Percentiles rank a stretch among this genome's conserved stretches.
These are phyloP conservation scores for Manduca sexta DNA, from an alignment of 1,140 invertebrate species.

Conservation along the genomic window DNA sequence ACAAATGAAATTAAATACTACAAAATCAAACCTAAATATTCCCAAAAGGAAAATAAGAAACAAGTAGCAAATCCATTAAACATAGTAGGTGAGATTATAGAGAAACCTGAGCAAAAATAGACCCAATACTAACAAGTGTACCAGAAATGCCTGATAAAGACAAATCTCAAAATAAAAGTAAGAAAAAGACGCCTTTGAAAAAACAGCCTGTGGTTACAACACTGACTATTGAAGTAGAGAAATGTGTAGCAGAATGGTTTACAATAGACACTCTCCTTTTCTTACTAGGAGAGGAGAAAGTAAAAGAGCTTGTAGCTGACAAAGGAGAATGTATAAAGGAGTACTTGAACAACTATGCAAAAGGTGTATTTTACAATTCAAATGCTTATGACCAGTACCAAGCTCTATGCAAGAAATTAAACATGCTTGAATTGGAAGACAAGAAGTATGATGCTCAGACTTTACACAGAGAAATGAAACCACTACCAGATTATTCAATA, in stretches of 20 bases:
- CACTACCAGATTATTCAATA: conserved; percentile 74
- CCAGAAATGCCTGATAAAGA: conserved; percentile 5
- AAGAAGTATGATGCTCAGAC: conserved; percentile 63
- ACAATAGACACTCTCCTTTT: conserved; percentile 74
- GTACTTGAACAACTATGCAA: conserved; percentile 68
- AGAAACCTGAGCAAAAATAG: conserved; percentile 54
- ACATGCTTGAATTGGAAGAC: conserved; percentile 74
- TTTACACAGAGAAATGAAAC: conserved; percentile 60
- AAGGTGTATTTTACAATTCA: conserved; percentile 56
- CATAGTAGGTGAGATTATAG: conserved; percentile 60
- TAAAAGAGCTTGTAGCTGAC: conserved; percentile 73
- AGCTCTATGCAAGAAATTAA: conserved; percentile 72
- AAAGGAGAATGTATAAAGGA: conserved; percentile 72
- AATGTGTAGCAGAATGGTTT: conserved; percentile 75
- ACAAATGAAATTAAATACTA: too few species aligned
- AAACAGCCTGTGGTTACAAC: conserved; percentile 43
- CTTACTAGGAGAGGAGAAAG: conserved; percentile 73
- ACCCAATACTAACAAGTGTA: conserved; percentile 41
- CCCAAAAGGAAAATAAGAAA: conserved; percentile 17
- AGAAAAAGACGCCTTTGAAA: conserved; percentile 30
- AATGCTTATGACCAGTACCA: conserved; percentile 71
- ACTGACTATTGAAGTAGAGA: conserved; percentile 67
- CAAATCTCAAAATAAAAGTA: conserved; percentile 2
- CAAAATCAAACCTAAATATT: conserved; percentile 35
- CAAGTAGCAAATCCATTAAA: conserved; percentile 38